Percentiles rank a stretch among this genome's conserved stretches.
Evolutionary conservation across 1,140 invertebrate species (phyloP).

Genomic region (Drosophila prosaltans): DNA sequence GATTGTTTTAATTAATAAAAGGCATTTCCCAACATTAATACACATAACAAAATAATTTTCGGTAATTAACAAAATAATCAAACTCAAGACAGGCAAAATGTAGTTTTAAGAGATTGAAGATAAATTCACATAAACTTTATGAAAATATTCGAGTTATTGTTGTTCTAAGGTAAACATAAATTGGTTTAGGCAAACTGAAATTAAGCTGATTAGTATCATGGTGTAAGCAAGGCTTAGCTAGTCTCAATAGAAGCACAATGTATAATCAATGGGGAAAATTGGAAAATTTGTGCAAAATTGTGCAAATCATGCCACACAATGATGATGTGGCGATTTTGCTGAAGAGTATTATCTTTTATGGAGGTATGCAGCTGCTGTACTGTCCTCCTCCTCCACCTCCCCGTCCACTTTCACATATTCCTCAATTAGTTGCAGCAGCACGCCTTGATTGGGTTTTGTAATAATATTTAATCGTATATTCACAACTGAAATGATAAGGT

Average conservation of each 20-base stretch:
- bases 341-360: too few species aligned
- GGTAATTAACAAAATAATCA: too few species aligned
- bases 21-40: too few species aligned
- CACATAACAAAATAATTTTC: too few species aligned
- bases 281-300: not conserved
- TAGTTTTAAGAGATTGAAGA: too few species aligned
- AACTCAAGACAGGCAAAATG: too few species aligned
- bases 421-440: slow-evolving; percentile 36
- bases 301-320: not conserved
- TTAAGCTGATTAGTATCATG: not conserved
- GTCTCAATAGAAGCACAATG: too few species aligned
- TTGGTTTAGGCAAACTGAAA: not conserved
- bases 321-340: not conserved
- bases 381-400: not conserved
- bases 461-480: slow-evolving; percentile 8
- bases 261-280: too few species aligned
- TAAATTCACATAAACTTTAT: too few species aligned
- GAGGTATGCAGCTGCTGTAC: not conserved
- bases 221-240: too few species aligned
- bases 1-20: not conserved
- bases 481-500: slow-evolving; percentile 24
- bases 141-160: too few species aligned
- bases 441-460: slow-evolving; percentile 18
- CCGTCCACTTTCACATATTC: slow-evolving; percentile 27
- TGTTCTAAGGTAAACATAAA: too few species aligned